A percentile compares a stretch with the other conserved stretches of the same genome.
Conservation (phyloP, 1,140 invertebrate species). For the Calephelis virginiensis region DNA sequence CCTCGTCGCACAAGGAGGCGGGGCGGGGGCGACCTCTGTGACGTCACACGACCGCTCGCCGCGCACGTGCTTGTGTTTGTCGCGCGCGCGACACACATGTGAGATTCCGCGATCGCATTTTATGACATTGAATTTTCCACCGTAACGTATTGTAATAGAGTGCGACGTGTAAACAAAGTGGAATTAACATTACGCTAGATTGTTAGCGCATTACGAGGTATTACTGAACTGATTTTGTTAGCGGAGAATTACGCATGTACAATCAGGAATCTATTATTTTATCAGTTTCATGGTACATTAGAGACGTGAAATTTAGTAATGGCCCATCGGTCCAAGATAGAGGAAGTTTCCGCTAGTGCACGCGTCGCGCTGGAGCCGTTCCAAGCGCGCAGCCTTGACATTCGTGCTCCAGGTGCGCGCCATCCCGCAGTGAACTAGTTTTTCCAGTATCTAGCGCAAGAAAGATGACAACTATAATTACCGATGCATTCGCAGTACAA, state of each 20-base stretch:
- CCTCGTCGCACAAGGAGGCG: conserved; percentile 44
- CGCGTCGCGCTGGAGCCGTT: conserved; percentile 57
- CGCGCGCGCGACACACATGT: conserved; percentile 67
- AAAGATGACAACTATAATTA: conserved; percentile 20
- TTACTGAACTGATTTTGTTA: conserved; percentile 13
- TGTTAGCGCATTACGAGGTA: conserved; percentile 6
- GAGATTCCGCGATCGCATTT: conserved; percentile 54
- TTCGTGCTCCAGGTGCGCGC: conserved; percentile 69
- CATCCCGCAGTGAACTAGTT: conserved; percentile 60
- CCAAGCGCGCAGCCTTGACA: conserved; percentile 73
- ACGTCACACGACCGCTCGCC: conserved; percentile 57
- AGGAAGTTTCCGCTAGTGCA: conserved; percentile 32
- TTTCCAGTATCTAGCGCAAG: conserved; percentile 49
- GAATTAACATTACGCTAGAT: conserved; percentile 7
- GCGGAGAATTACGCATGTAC: conserved; percentile 13
- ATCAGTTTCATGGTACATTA: background rate
- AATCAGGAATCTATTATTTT: background rate
- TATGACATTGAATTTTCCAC: conserved; percentile 70
- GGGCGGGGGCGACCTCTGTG: conserved; percentile 62
- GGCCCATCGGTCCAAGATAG: background rate
- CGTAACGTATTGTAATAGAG: conserved; percentile 44
- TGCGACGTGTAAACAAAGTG: conserved; percentile 34
- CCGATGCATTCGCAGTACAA: background rate
- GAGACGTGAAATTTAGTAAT: background rate
- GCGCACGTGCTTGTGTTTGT: conserved; percentile 76